Percentiles rank a stretch among this genome's conserved stretches.
Conservation (phyloP, 2,888 invertebrate genomes). For the Polyommatus iphigenia region DNA sequence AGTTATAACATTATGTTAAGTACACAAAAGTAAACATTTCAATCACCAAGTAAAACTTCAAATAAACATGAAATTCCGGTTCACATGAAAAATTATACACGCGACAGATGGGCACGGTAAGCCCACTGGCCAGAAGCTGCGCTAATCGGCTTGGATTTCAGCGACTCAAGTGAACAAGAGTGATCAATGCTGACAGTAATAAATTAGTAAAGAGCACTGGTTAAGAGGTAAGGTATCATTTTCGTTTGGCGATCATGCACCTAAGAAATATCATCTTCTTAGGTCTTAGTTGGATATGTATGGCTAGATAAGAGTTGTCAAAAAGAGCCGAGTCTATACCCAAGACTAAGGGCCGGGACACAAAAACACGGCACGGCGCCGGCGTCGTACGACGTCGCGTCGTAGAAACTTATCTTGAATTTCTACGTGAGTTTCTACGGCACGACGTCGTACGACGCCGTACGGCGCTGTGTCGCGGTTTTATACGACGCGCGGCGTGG, state of each 20-base stretch:
- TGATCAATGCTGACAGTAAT: neutral
- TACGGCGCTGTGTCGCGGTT: no score
- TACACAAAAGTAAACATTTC: neutral
- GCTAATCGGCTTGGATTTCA: neutral
- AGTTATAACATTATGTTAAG: no score
- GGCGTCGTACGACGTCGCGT: no score
- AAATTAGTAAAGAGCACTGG: neutral
- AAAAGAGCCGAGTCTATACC: neutral
- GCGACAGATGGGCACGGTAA: neutral
- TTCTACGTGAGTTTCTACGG: no score
- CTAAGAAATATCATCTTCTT: neutral
- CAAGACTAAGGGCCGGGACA: no score
- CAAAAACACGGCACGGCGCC: no score
- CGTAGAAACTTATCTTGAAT: no score
- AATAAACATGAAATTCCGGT: neutral
- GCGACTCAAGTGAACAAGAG: neutral
- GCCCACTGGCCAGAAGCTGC: neutral
- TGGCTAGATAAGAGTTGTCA: neutral
- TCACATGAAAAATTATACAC: neutral
- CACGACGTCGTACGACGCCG: no score
- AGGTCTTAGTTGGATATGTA: no score
- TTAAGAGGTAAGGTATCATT: neutral
- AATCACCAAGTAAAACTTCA: neutral
- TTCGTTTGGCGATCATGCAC: neutral
- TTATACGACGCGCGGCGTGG: no score